Evolutionary conservation across 2,888 invertebrate genomes (phyloP).

Genomic region (Choreutis nemorana): DNA sequence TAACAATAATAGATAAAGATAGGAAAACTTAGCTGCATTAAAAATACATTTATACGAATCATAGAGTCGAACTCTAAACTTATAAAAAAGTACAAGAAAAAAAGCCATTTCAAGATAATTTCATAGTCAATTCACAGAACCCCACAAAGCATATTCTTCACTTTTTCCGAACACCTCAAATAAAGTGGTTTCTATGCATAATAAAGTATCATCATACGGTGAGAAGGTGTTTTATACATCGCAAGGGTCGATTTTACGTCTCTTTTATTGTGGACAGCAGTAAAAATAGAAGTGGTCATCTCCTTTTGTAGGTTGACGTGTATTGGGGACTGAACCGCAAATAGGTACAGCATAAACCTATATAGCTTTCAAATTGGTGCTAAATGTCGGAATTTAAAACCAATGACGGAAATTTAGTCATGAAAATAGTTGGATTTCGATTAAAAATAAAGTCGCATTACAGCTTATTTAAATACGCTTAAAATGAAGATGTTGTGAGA

Average conservation of each 20-base stretch:
- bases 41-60: constrained; percentile 8
- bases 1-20: not conserved
- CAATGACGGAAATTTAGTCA: too few relatives aligned
- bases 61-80: not conserved
- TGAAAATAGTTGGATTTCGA: too few relatives aligned
- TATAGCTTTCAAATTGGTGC: too few relatives aligned
- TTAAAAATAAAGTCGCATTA: too few relatives aligned
- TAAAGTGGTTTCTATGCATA: constrained; percentile 62
- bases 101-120: too few relatives aligned
- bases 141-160: constrained; percentile 37
- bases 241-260: constrained; percentile 41
- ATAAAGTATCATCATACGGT: constrained; percentile 58
- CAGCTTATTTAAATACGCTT: too few relatives aligned
- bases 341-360: too few relatives aligned
- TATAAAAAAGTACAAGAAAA: not conserved
- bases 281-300: constrained; percentile 56
- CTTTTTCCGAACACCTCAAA: constrained; percentile 37
- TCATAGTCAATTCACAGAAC: too few relatives aligned
- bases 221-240: constrained; percentile 44
- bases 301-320: too few relatives aligned
- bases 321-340: too few relatives aligned
- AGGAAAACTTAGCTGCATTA: constrained; percentile 4
- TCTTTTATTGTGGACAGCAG: constrained; percentile 46
- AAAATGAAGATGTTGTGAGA: too few relatives aligned
- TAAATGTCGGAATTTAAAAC: too few relatives aligned